Conservation (phyloP, 2,888 invertebrate species). For the Heliothis peltigera region DNA sequence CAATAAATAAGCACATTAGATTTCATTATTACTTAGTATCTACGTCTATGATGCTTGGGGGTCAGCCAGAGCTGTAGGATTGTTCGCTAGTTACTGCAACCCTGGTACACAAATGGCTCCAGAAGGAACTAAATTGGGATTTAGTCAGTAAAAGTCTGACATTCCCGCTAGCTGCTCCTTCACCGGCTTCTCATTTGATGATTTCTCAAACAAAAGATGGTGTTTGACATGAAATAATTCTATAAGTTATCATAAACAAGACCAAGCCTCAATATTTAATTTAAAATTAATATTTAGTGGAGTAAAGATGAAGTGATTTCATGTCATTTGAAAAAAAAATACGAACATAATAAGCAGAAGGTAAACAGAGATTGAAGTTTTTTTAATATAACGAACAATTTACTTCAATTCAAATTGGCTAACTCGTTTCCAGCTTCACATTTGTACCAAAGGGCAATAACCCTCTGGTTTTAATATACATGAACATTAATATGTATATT, state of each 20-base stretch:
- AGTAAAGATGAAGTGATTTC: neutral
- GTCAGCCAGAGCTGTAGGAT: too few species aligned
- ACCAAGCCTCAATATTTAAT: neutral
- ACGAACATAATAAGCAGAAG: neutral
- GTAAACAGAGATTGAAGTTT: neutral
- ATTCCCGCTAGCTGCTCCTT: too few species aligned
- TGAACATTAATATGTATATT: neutral
- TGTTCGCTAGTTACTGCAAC: too few species aligned
- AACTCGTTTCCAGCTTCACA: neutral
- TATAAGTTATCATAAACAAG: neutral
- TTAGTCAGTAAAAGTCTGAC: too few species aligned
- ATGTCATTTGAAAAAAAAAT: neutral
- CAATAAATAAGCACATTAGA: neutral
- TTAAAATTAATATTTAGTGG: neutral
- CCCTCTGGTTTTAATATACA: neutral
- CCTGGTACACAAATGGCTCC: too few species aligned
- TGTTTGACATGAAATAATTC: neutral
- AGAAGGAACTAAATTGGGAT: too few species aligned
- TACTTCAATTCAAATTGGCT: neutral
- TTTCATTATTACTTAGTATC: too few species aligned
- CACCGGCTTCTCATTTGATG: too few species aligned
- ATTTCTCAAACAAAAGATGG: too few species aligned
- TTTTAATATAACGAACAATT: neutral
- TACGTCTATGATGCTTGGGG: too few species aligned
- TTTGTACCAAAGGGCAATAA: neutral